Conservation (phyloP, 2,888 invertebrate species). For the Nomada goodeniana region DNA sequence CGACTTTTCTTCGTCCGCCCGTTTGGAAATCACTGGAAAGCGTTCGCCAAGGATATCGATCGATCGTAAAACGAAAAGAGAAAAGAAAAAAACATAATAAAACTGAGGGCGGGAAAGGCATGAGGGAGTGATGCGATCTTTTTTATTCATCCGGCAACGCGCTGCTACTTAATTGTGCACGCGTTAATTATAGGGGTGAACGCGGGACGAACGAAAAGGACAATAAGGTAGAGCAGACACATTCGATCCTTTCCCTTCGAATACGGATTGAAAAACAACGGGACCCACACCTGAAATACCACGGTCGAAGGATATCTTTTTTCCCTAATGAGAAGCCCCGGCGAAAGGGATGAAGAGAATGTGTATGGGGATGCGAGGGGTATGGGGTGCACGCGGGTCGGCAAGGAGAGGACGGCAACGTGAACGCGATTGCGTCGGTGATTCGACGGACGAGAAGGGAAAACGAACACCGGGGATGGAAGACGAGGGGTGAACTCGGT, state of each 20-base stretch:
- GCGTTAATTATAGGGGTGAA: constrained; percentile 54
- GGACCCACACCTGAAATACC: constrained; percentile 49
- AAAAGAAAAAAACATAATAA: not conserved
- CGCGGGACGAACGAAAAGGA: constrained; percentile 27
- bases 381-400: constrained; percentile 12
- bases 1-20: constrained; percentile 6
- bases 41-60: constrained; percentile 3
- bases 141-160: constrained; percentile 9
- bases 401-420: constrained; percentile 48
- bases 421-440: constrained; percentile 59
- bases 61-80: not conserved
- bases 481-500: constrained; percentile 72
- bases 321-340: constrained; percentile 63
- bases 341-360: constrained; percentile 47
- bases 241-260: constrained; percentile 54
- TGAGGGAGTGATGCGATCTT: not conserved
- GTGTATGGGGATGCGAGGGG: constrained; percentile 16
- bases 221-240: constrained; percentile 44
- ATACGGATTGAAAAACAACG: constrained; percentile 47
- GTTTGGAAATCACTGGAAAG: constrained; percentile 25
- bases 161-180: constrained; percentile 51
- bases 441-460: constrained; percentile 48
- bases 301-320: constrained; percentile 61
- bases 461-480: constrained; percentile 57
- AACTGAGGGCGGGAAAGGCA: not conserved